Conservation (phyloP, 1,140 invertebrate species). For the Tribolium madens region DNA sequence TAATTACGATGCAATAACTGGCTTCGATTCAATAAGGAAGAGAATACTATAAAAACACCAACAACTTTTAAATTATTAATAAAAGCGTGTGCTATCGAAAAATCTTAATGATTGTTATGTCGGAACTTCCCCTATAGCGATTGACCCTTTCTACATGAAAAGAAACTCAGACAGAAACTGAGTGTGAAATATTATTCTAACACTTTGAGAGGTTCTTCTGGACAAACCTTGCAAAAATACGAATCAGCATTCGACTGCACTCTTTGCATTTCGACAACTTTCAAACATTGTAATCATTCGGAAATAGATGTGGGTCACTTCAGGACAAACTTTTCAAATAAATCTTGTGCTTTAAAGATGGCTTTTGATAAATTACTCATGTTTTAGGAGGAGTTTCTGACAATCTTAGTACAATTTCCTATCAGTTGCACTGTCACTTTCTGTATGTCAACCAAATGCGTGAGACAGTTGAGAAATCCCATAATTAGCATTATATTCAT, state of each 20-base stretch:
- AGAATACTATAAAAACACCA: background rate
- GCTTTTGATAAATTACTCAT: too few relatives aligned
- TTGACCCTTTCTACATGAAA: conserved; percentile 11
- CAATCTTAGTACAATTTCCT: background rate
- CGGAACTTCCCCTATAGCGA: background rate
- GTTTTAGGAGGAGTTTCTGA: background rate
- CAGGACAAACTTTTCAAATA: background rate
- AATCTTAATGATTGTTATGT: conserved; percentile 19
- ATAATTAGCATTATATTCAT: conserved; percentile 30
- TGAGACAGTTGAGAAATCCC: conserved; percentile 1
- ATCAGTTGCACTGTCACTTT: conserved; percentile 27
- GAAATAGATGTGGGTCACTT: background rate
- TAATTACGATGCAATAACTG: background rate
- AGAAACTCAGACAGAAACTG: conserved; percentile 21
- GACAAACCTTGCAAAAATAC: conserved; percentile 8
- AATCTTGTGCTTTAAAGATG: too few relatives aligned
- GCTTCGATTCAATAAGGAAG: conserved; percentile 26
- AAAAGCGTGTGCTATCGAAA: background rate
- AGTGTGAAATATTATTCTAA: conserved; percentile 14
- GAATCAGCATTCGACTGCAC: background rate
- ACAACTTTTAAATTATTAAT: background rate
- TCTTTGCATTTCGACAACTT: background rate
- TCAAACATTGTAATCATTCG: background rate
- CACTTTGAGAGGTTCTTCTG: background rate
- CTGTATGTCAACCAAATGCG: conserved; percentile 10